Conservation (phyloP, 2,888 invertebrate genomes). For the Dryocosmus kuriphilus region DNA sequence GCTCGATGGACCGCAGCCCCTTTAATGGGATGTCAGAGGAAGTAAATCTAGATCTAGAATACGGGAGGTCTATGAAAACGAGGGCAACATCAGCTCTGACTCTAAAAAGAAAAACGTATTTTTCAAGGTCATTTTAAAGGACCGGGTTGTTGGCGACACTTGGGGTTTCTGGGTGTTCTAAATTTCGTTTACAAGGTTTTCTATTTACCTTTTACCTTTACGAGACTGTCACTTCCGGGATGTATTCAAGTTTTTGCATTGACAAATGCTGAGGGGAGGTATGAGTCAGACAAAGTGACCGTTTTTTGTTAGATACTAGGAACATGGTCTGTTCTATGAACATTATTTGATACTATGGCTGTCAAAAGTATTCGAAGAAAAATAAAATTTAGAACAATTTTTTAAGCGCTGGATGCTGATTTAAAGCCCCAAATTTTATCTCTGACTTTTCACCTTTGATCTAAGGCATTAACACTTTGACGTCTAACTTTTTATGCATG, state of each 20-base stretch:
- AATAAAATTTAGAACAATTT: too few relatives aligned
- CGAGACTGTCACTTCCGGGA: not conserved
- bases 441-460: too few relatives aligned
- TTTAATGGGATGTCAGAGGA: conserved; percentile 22
- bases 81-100: conserved; percentile 22
- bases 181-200: not conserved
- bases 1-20: conserved; percentile 26
- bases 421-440: too few relatives aligned
- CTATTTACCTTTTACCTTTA: not conserved
- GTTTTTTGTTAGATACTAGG: too few relatives aligned
- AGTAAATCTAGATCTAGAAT: conserved; percentile 22
- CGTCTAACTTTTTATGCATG: too few relatives aligned
- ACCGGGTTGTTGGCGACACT: conserved; percentile 22
- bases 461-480: too few relatives aligned
- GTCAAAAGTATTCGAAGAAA: too few relatives aligned
- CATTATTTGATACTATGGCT: too few relatives aligned
- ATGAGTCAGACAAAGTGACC: too few relatives aligned
- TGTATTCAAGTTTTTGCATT: not conserved
- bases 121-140: not conserved
- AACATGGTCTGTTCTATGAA: too few relatives aligned
- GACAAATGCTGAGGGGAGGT: too few relatives aligned
- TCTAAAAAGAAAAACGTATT: conserved; percentile 13
- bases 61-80: conserved; percentile 32
- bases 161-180: not conserved
- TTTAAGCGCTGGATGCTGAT: too few relatives aligned